Base-by-base conservation (phyloP, 2,797 vertebrate genomes). In the Aeoliscus strigatus region DNA sequence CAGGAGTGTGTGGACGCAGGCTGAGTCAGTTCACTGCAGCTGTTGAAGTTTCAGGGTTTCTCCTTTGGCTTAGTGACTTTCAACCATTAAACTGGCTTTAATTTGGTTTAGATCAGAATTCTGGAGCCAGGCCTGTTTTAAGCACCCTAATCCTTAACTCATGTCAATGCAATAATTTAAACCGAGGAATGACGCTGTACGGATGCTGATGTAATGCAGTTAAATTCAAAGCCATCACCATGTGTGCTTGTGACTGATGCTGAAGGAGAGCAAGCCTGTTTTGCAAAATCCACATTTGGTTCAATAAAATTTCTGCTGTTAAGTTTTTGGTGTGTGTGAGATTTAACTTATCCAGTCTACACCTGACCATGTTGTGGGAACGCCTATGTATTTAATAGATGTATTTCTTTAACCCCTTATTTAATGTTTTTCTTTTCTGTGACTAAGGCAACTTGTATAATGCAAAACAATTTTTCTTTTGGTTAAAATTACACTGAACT, bases 101-200 rank as follows among this genome's bases (percentile, higher is more conserved):
- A 21, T 21, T 21, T 21, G 18, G 18, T 3, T 21, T 21, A 21
- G 18, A 21, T 15, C 16, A 27, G 9, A 8, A 30, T 42, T 17
- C 39, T 21, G 27, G 11, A 40, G 51, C 29, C 39, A 36, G 29
- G 8, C 27, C 23, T 37, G 25, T 66, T 51, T n/a, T 21, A 13
- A 26, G 56, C 51, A 48, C 51, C 61, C 70, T 29, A 65, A 28
- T 42, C 28, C 39, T 39, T 28, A 7, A 25, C 42, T 66, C 66
- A 36, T 32, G 64, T 37, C 28, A 56, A 69, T 71, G 72, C 76
- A 75, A 75, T 75, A 73, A 75, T 66, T 69, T 70, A 34, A 64
- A 42, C 41, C 26, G 8, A 0, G 8, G 25, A n/a, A 15, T 57
- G 25, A 21, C 25, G 21, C 34, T 10, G 37, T 42, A 34, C 50